Evolutionary conservation across 2,888 invertebrate genomes (phyloP).

Genomic region (Hoplodrina ambigua): DNA sequence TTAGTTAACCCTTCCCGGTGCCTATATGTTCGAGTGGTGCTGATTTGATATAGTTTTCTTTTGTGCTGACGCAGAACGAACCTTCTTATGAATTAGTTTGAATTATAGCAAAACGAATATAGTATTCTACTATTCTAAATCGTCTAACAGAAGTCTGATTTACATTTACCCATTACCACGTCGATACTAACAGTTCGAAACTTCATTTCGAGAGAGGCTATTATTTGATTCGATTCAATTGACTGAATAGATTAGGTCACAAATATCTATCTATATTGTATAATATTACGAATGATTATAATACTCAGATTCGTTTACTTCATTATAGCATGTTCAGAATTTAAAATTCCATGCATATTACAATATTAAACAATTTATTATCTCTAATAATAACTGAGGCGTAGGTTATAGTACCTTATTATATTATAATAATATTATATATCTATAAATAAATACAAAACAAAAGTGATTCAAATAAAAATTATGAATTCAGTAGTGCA

Average conservation of each 20-base stretch:
- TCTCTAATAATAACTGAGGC: slow-evolving; percentile 64
- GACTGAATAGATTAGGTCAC: slow-evolving; percentile 90
- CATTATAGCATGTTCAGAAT: slow-evolving; percentile 68
- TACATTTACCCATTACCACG: slow-evolving; percentile 66
- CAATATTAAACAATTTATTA: slow-evolving; percentile 63
- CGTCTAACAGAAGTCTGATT: slow-evolving; percentile 70
- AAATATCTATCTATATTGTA: slow-evolving; percentile 80
- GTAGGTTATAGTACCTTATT: slow-evolving; percentile 64
- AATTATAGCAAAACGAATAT: slow-evolving; percentile 61
- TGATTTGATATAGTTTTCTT: slow-evolving; percentile 68
- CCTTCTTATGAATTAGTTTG: slow-evolving; percentile 59
- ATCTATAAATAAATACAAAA: slow-evolving; percentile 61
- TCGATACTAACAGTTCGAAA: slow-evolving; percentile 74
- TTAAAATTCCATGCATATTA: slow-evolving; percentile 67
- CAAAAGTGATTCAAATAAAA: slow-evolving; percentile 65
- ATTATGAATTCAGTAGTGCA: slow-evolving; percentile 78
- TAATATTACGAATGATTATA: slow-evolving; percentile 82
- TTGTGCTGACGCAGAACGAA: slow-evolving; percentile 71
- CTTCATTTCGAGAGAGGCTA: slow-evolving; percentile 87
- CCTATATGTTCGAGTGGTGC: slow-evolving; percentile 70
- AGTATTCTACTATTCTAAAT: slow-evolving; percentile 63
- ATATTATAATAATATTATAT: slow-evolving; percentile 58
- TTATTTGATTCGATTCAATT: slow-evolving; percentile 88
- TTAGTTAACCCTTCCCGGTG: slow-evolving; percentile 67
- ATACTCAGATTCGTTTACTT: slow-evolving; percentile 74